Base-by-base conservation (phyloP, 2,113 vertebrate genomes). In the Apodemus speciosus region DNA sequence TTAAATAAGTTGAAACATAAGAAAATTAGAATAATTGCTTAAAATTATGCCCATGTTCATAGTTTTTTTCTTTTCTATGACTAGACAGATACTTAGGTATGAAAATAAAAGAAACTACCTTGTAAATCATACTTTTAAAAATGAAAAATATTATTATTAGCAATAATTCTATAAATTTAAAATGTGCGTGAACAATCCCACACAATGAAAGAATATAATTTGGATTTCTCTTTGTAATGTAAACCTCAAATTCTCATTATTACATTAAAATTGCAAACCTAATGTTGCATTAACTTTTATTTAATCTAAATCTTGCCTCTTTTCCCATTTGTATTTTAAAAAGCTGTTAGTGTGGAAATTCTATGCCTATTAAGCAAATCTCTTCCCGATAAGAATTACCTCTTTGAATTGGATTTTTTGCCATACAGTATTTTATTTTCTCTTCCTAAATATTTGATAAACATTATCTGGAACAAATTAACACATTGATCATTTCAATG, bases 371-470 rank as follows among this genome's bases (percentile, higher is more conserved):
- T 93, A 96, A 94, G 46, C 30, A 93, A 94, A 92, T 94, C 2
- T 73, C 38, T 93, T 92, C 3, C 53, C 88, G 92, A 92, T n/a
- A 21, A 92, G 85, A 79, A 92, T 35, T 86, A 58, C 62, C 69
- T 91, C 32, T 49, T 88, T 92, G 92, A 96, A 93, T 84, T 92
- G 90, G 30, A 16, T 94, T 96, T 85, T 92, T 93, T 95, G 46
- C 69, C 84, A 86, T 85, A 89, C 8, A 93, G 80, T 85, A 73
- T 46, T 95, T 88, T 85, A 68, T 96, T 86, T 95, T 94, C 51
- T 96, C 58, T 94, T 88, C 68, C 66, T 95, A 88, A 95, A 95
- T 97, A 97, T 96, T 97, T 97, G 95, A 84, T 96, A 97, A 96
- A 92, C 85, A 96, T 83, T 96, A 79, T 97, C 66, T 93, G 60